Evolutionary conservation across 2,888 invertebrate genomes (phyloP).

Genomic region (Eupithecia insigniata): DNA sequence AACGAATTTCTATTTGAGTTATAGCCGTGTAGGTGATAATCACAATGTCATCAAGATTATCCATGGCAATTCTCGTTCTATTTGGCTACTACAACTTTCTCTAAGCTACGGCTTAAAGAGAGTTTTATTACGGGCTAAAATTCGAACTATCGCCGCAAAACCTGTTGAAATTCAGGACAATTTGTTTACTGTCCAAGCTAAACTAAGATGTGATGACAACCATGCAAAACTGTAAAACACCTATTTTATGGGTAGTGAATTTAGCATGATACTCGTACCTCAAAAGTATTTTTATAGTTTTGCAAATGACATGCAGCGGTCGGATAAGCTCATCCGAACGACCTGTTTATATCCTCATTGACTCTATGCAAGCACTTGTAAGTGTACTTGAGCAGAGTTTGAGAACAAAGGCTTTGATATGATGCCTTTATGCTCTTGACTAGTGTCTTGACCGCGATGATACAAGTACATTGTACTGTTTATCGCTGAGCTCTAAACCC

Average conservation of each 20-base stretch:
- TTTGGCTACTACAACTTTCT: constrained; percentile 43
- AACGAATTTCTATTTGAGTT: constrained; percentile 35
- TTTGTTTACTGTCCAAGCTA: constrained; percentile 26
- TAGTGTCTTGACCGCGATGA: constrained; percentile 42
- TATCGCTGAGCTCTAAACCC: constrained; percentile 30
- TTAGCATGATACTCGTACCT: background rate
- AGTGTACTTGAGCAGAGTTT: constrained; percentile 12
- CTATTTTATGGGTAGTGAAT: constrained; percentile 14
- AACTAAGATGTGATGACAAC: constrained; percentile 13
- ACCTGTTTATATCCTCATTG: constrained; percentile 17
- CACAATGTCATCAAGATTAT: constrained; percentile 42
- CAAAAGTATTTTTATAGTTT: constrained; percentile 26
- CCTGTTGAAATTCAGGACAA: constrained; percentile 33
- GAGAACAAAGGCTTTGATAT: constrained; percentile 35
- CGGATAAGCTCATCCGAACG: constrained; percentile 30
- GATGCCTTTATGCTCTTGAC: constrained; percentile 36
- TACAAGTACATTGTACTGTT: constrained; percentile 40
- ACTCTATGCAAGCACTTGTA: background rate
- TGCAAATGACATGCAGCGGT: constrained; percentile 24
- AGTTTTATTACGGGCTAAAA: constrained; percentile 42
- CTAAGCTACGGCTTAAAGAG: constrained; percentile 43
- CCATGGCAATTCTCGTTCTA: constrained; percentile 43
- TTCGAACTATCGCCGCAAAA: constrained; percentile 32
- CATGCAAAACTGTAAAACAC: constrained; percentile 7
- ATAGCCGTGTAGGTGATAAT: constrained; percentile 39